Evolutionary conservation across 2,113 vertebrate genomes (phyloP).

Genomic region (Clarias gariepinus): DNA sequence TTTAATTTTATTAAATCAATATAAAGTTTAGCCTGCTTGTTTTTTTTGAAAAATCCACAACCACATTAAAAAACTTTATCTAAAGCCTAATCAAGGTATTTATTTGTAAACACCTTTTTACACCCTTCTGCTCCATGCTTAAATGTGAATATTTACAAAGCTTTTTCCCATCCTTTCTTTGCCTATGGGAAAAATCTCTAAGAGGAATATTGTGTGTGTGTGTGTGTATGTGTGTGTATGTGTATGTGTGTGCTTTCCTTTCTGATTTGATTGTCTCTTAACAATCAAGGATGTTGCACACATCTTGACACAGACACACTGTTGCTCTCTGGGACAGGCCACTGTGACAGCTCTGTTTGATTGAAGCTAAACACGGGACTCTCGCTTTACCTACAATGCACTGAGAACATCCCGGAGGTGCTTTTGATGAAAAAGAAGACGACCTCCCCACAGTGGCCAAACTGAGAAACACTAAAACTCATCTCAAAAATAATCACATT

Average conservation of each 20-base stretch:
- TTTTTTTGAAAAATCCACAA: background rate
- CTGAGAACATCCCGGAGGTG: constrained; percentile 8
- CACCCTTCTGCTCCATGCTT: background rate
- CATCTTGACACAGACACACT: constrained; percentile 1
- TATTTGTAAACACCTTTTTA: background rate
- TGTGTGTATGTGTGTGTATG: background rate
- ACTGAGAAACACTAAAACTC: background rate
- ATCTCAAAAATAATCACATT: background rate
- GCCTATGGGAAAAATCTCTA: background rate
- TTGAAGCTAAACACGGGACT: constrained; percentile 9
- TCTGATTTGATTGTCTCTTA: background rate
- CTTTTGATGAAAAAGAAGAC: constrained; percentile 22
- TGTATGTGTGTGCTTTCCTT: constrained; percentile 9
- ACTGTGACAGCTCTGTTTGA: constrained; percentile 35
- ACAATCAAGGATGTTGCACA: constrained; percentile 13
- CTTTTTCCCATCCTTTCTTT: background rate
- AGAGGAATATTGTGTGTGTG: background rate
- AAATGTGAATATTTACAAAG: background rate
- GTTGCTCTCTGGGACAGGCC: constrained; percentile 34
- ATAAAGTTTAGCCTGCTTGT: background rate
- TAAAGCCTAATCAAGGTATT: background rate
- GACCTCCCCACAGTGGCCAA: constrained; percentile 48
- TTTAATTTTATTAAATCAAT: background rate
- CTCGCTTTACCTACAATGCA: constrained; percentile 25
- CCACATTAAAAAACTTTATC: background rate